These are phyloP conservation scores for Mesocricetus auratus DNA, from an alignment of 2,113 vertebrate genomes.

Conservation along the genomic window DNA sequence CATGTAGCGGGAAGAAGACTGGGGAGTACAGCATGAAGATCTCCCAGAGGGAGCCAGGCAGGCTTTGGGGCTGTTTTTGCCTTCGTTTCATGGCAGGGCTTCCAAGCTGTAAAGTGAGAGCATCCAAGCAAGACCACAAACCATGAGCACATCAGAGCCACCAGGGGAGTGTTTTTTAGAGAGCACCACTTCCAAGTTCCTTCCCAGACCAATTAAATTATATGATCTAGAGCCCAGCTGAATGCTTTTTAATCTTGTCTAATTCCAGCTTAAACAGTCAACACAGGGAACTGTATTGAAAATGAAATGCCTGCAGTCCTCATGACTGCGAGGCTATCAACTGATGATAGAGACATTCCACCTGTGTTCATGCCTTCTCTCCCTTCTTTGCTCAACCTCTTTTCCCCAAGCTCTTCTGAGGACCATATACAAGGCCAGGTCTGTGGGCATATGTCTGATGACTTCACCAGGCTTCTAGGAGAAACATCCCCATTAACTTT, in stretches of 20 bases:
- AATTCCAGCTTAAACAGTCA: slow-evolving; percentile 2
- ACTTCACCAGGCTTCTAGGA: not conserved
- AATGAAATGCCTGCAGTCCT: not conserved
- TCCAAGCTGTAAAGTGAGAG: not conserved
- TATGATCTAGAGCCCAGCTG: not conserved
- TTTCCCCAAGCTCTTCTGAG: not conserved
- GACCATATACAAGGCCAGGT: not conserved
- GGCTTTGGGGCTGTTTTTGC: not conserved
- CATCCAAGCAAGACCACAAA: not conserved
- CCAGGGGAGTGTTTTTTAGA: not conserved
- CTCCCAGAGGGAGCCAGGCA: not conserved
- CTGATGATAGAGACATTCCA: not conserved
- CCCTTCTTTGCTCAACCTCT: not conserved
- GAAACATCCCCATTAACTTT: not conserved
- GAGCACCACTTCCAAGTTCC: not conserved
- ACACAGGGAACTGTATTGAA: slow-evolving; percentile 4
- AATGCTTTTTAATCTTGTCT: slow-evolving; percentile 15
- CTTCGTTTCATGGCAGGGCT: not conserved
- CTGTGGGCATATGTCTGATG: not conserved
- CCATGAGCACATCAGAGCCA: not conserved
- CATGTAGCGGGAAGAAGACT: not conserved
- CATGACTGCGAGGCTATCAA: not conserved
- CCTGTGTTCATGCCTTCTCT: not conserved
- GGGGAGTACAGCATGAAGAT: not conserved
- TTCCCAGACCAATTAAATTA: slow-evolving; percentile 33